phyloP scores from a whole-genome alignment of 2,113 vertebrate species.

The Glaucidium brasilianum region DNA sequence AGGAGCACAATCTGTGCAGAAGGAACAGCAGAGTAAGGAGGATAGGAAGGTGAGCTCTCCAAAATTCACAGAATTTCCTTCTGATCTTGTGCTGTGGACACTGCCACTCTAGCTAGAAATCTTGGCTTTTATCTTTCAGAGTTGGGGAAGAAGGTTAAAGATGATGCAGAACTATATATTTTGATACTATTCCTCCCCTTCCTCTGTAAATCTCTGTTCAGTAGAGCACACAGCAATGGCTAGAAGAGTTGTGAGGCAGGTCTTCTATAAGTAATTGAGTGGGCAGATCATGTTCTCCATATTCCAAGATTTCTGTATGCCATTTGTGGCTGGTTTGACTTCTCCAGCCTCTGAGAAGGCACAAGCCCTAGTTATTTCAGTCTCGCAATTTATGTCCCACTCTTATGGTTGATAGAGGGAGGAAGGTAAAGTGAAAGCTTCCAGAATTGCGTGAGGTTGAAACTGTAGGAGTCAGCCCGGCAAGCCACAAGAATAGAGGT shows the following conservation, averaged over 20 bases:
- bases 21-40: neutral
- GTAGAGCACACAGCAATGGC: neutral
- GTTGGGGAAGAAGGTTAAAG: neutral
- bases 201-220: neutral
- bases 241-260: neutral
- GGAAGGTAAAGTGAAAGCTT: neutral
- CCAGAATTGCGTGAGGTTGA: neutral
- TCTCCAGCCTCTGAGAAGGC: neutral
- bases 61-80: neutral
- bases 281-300: neutral
- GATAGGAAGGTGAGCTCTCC: neutral
- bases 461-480: neutral
- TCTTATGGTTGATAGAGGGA: neutral
- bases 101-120: neutral
- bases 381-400: neutral
- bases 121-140: neutral
- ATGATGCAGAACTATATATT: neutral
- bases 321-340: neutral
- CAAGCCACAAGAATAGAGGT: neutral
- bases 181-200: neutral
- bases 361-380: neutral
- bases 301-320: neutral
- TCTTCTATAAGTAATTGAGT: neutral
- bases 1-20: neutral
- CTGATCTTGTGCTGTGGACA: neutral